Evolutionary conservation across 53 echinoderm and acorn worm genomes (phyloP).

Genomic region (Actinopyga echinites): DNA sequence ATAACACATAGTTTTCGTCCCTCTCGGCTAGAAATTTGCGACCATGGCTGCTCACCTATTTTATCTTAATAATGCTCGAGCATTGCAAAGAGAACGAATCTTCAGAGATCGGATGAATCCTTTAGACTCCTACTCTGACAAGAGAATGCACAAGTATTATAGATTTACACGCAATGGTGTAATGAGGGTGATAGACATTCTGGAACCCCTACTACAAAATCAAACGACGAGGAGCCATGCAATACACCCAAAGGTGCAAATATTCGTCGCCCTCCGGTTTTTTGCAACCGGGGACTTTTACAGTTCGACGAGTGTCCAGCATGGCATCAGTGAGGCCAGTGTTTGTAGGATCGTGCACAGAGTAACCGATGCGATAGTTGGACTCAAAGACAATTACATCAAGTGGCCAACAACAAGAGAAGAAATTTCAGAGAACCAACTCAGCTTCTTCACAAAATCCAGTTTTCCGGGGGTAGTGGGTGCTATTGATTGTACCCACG

Average conservation of each 20-base stretch:
- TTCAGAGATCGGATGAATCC: slow-evolving; percentile 12
- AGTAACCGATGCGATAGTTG: slow-evolving; percentile 16
- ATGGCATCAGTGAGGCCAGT: neutral
- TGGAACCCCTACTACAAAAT: neutral
- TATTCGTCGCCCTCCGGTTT: neutral
- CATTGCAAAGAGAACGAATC: neutral
- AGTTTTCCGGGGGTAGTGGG: slow-evolving; percentile 33
- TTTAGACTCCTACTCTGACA: slow-evolving; percentile 4
- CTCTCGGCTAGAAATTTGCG: neutral
- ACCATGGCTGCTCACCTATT: neutral
- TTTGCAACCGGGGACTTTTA: neutral
- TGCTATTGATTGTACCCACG: slow-evolving; percentile 39
- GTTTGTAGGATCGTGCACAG: neutral
- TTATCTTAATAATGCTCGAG: neutral
- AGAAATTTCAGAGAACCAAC: neutral
- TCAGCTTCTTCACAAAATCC: neutral
- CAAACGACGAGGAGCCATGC: neutral
- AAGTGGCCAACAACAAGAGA: slow-evolving; percentile 30
- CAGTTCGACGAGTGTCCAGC: neutral
- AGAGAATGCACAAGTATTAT: slow-evolving; percentile 28
- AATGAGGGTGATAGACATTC: neutral
- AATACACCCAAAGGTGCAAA: neutral
- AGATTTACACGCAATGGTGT: neutral
- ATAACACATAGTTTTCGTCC: too few species aligned
- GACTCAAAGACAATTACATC: slow-evolving; percentile 7